Evolutionary conservation across 2,797 vertebrate genomes (phyloP).

Genomic region (Phrynocephalus forsythii): DNA sequence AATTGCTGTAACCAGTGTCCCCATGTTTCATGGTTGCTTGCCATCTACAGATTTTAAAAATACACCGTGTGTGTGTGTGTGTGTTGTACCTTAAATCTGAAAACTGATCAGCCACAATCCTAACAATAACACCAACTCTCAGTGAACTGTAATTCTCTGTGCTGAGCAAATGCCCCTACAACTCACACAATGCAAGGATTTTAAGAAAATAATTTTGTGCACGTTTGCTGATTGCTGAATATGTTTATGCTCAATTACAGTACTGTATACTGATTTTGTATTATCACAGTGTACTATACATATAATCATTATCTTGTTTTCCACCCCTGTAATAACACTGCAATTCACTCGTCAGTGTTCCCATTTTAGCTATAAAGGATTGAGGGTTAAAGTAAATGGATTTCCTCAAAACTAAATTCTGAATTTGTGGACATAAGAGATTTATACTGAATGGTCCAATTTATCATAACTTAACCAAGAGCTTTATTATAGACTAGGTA

Average conservation of each 20-base stretch:
- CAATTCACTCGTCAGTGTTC: neutral
- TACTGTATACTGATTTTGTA: neutral
- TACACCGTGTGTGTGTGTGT: too few relatives aligned
- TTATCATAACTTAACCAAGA: neutral
- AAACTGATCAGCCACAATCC: too few relatives aligned
- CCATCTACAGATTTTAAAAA: too few relatives aligned
- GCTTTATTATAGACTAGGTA: neutral
- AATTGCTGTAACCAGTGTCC: too few relatives aligned
- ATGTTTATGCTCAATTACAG: neutral
- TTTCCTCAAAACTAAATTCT: neutral
- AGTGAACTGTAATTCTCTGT: too few relatives aligned
- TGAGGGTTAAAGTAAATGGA: neutral
- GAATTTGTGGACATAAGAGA: neutral
- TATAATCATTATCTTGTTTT: neutral
- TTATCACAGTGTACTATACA: neutral
- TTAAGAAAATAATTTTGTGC: too few relatives aligned
- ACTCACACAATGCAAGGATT: too few relatives aligned
- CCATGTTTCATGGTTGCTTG: too few relatives aligned
- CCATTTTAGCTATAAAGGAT: neutral
- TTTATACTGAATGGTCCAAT: neutral
- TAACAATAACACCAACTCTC: too few relatives aligned
- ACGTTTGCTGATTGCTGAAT: too few relatives aligned
- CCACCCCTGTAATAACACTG: neutral
- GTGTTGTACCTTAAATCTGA: too few relatives aligned
- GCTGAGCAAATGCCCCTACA: too few relatives aligned